These are phyloP conservation scores for Furnarius figulus DNA, from an alignment of 2,113 vertebrate genomes.

Conservation along the genomic window DNA sequence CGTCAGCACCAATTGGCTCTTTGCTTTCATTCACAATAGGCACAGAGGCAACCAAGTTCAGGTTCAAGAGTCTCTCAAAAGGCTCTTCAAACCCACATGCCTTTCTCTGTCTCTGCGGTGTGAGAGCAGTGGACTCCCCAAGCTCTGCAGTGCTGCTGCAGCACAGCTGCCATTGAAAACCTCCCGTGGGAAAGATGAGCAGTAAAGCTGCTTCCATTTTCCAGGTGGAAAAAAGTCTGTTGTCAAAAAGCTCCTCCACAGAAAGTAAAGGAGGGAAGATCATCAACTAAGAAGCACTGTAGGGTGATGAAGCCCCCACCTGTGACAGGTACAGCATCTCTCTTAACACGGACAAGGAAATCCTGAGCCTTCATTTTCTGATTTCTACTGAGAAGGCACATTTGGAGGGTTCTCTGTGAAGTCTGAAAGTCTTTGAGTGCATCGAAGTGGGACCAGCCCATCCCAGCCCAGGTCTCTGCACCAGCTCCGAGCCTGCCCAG, in stretches of 20 bases:
- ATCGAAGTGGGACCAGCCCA: fast-evolving
- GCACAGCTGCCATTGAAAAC: not conserved
- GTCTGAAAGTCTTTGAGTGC: not conserved
- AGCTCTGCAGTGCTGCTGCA: not conserved
- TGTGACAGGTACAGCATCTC: not conserved
- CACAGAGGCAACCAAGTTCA: not conserved
- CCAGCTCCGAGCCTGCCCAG: fast-evolving
- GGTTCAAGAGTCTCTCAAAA: not conserved
- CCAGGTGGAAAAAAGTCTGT: not conserved
- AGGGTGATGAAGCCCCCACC: not conserved
- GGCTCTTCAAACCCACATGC: not conserved
- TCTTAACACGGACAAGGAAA: fast-evolving
- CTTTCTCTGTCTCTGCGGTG: not conserved
- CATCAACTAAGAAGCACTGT: fast-evolving
- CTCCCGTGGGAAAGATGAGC: not conserved
- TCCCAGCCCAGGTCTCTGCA: fast-evolving
- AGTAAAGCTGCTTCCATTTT: not conserved
- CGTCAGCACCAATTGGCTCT: fast-evolving
- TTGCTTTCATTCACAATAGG: not conserved
- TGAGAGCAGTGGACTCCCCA: not conserved
- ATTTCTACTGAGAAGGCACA: not conserved
- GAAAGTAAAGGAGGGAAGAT: not conserved
- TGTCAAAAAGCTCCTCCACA: not conserved
- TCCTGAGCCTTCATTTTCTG: not conserved
- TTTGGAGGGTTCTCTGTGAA: not conserved